Conservation (phyloP, 2,113 vertebrate species). For the Balaenoptera acutorostrata region DNA sequence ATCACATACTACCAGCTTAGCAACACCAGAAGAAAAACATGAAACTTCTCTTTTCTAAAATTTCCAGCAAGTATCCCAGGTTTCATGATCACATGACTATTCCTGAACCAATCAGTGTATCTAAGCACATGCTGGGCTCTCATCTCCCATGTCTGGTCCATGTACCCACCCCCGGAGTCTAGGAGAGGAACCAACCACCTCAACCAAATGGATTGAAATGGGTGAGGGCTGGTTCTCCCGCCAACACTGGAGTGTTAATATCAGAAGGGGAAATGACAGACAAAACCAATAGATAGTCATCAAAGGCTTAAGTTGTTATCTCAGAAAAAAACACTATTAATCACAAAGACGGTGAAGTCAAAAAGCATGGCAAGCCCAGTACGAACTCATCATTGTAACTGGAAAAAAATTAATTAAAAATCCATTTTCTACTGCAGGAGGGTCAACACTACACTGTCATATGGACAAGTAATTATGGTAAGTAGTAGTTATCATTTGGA, state of each 20-base stretch:
- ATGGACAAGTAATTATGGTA: background rate
- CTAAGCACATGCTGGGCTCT: background rate
- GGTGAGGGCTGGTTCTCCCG: background rate
- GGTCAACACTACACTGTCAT: background rate
- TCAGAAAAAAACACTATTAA: background rate
- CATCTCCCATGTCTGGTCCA: no score
- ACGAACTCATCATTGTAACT: background rate
- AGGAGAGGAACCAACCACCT: background rate
- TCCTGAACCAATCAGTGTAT: background rate
- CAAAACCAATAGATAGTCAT: background rate
- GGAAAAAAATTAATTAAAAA: slow-evolving; percentile 12
- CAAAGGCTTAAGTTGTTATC: background rate
- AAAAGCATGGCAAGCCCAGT: background rate
- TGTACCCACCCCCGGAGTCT: background rate
- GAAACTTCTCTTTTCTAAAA: background rate
- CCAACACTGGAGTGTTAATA: background rate
- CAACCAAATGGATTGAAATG: background rate
- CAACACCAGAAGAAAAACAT: background rate
- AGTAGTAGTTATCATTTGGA: background rate
- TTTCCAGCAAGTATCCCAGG: background rate
- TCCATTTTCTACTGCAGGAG: background rate
- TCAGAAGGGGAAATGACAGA: background rate
- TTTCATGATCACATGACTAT: background rate
- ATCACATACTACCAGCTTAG: background rate
- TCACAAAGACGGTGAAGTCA: background rate